Evolutionary conservation across 2,797 vertebrate genomes (phyloP).

Genomic region (Urocyon cinereoargenteus): DNA sequence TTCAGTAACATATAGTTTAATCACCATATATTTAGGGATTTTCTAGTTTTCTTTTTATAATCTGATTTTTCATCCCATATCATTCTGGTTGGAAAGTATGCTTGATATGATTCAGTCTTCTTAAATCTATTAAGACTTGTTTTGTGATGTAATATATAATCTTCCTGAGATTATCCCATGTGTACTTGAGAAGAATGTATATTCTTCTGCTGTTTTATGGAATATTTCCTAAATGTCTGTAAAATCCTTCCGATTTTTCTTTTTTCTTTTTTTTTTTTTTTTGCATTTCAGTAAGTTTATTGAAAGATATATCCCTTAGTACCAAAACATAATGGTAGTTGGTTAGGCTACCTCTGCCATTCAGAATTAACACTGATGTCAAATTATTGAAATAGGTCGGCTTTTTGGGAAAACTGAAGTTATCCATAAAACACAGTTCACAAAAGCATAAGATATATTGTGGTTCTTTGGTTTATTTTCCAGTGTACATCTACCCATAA

Average conservation of each 20-base stretch:
- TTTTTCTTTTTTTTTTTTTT: too few relatives aligned
- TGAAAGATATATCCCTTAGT: slow-evolving; percentile 91
- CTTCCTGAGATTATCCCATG: background rate
- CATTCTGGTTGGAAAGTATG: background rate
- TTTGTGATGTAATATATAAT: background rate
- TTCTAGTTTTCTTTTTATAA: background rate
- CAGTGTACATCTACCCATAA: background rate
- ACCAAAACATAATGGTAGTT: slow-evolving; percentile 69
- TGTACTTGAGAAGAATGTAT: background rate
- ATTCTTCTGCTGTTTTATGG: background rate
- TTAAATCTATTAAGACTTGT: background rate
- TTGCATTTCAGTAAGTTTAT: slow-evolving; percentile 95
- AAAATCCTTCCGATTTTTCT: too few relatives aligned
- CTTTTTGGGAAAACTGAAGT: background rate
- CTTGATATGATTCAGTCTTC: background rate
- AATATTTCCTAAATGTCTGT: background rate
- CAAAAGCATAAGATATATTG: too few relatives aligned
- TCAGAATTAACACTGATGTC: slow-evolving; percentile 64
- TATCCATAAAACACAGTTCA: too few relatives aligned
- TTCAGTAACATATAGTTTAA: background rate
- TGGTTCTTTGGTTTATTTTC: slow-evolving; percentile 4
- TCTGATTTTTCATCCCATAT: background rate
- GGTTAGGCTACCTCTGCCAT: slow-evolving; percentile 62
- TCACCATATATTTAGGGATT: background rate
- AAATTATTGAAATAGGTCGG: slow-evolving; percentile 65